These are phyloP conservation scores for Cantharis flavilabris DNA, from an alignment of 2,888 invertebrate species.

Conservation along the genomic window DNA sequence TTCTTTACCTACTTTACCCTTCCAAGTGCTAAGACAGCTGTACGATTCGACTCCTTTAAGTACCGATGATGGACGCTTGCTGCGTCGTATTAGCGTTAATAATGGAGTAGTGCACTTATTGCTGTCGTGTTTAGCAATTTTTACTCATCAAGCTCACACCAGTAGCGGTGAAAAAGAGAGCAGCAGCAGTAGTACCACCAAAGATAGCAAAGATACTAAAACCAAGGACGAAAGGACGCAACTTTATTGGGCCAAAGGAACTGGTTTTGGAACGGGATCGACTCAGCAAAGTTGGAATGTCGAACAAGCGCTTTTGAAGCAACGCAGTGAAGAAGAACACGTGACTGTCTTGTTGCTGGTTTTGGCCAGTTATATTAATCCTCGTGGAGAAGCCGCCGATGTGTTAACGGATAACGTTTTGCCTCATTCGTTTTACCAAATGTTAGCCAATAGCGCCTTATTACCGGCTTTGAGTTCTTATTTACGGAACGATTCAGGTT, in stretches of 20 bases:
- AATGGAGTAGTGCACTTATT: slow-evolving; percentile 85
- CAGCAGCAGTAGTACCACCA: slow-evolving; percentile 46
- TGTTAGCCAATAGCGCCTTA: slow-evolving; percentile 81
- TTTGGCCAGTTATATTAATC: slow-evolving; percentile 86
- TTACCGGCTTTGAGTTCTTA: slow-evolving; percentile 89
- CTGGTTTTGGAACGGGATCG: slow-evolving; percentile 95
- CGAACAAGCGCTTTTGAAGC: slow-evolving; percentile 88
- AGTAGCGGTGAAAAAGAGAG: slow-evolving; percentile 47
- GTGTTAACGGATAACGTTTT: slow-evolving; percentile 57
- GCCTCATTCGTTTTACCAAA: slow-evolving; percentile 74
- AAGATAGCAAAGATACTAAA: slow-evolving; percentile 44
- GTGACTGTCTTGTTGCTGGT: slow-evolving; percentile 78
- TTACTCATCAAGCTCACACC: slow-evolving; percentile 76
- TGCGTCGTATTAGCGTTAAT: slow-evolving; percentile 79
- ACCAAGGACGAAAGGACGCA: slow-evolving; percentile 63
- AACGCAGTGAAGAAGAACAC: slow-evolving; percentile 91
- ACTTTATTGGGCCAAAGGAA: slow-evolving; percentile 92
- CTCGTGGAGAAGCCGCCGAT: slow-evolving; percentile 61
- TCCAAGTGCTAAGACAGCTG: slow-evolving; percentile 76
- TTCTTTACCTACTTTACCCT: slow-evolving; percentile 74
- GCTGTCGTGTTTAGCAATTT: slow-evolving; percentile 85
- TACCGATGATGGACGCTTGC: slow-evolving; percentile 74
- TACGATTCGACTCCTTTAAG: slow-evolving; percentile 77
- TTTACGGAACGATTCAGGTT: slow-evolving; percentile 86
- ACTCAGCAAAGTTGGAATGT: slow-evolving; percentile 97